Evolutionary conservation across 2,113 vertebrate genomes (phyloP), one percentile per base, ranked within the genome.

Genomic region (Cardinalis cardinalis): DNA sequence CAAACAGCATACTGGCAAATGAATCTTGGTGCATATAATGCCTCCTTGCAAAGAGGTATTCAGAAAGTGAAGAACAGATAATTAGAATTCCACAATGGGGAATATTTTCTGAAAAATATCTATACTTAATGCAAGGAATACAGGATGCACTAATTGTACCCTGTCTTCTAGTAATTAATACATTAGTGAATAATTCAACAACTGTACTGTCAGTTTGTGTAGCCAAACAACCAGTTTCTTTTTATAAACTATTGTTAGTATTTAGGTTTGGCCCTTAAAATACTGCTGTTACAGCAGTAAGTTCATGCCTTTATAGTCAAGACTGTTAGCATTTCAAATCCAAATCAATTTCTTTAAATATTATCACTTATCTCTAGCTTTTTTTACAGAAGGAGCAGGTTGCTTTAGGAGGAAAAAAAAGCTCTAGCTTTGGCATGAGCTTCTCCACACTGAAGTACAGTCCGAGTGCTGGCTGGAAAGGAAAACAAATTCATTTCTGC

Each of bases 61-160:
- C 74, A 86, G 85, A 84, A 96, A 92, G 44, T 68, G 68, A 90
- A 93, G 65, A 90, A 65, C 55, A 95, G 72, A 80, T 61, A 88
- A 93, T 94, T 60, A 84, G 81, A 83, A 88, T 88, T 95, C 58
- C 83, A 66, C 38, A 74, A 16, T 46, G 44, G 25, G 79, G 83
- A 95, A 79, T 69, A 79, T 96, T 96, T 95, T 93, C 87, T 96
- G 89, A 71, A 96, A 91, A 77, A 69, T 44, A 77, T 64, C 83
- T 91, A 81, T 51, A 58, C 69, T 94, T 96, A 87, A 89, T 76
- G 82, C 41, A 93, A 95, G 65, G 79, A 92, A 84, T 65, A 91
- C 15, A 36, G 43, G 79, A 97, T 82, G 36, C 56, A 26, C 80
- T 96, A 95, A 96, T 92, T 90, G 40, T n/a, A 93, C 51, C 75